Conservation (phyloP, 1,140 invertebrate species). For the Rhagoletis pomonella region DNA sequence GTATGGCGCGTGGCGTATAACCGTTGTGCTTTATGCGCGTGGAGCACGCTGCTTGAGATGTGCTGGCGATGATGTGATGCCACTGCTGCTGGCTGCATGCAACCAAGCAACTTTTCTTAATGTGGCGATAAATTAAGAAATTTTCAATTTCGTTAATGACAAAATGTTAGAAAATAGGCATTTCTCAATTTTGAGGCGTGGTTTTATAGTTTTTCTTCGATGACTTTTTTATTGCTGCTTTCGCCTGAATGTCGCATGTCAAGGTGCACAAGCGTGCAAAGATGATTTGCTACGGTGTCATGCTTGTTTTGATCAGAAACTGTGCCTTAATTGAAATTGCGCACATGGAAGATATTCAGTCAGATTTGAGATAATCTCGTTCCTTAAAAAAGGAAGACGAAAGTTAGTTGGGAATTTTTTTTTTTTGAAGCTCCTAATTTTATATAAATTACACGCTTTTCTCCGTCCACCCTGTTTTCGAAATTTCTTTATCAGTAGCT, state of each 20-base stretch:
- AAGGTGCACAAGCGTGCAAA: not conserved
- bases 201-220: not conserved
- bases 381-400: too few relatives aligned
- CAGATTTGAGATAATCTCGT: not conserved
- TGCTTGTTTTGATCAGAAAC: not conserved
- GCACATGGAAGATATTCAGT: not conserved
- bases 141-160: slow-evolving; percentile 17
- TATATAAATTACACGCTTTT: too few relatives aligned
- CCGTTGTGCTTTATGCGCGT: slow-evolving; percentile 7
- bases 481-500: too few relatives aligned
- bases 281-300: not conserved
- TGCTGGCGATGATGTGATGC: not conserved
- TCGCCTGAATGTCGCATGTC: not conserved
- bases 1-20: not conserved
- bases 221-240: too few relatives aligned
- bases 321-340: not conserved
- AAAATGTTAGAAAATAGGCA: slow-evolving; percentile 10
- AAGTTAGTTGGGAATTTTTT: too few relatives aligned
- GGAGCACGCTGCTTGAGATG: slow-evolving; percentile 2
- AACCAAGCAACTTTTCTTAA: slow-evolving; percentile 1
- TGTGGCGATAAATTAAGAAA: slow-evolving; percentile 45
- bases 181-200: slow-evolving; percentile 16
- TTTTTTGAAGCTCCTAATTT: too few relatives aligned
- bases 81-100: not conserved
- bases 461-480: too few relatives aligned